Conservation (phyloP, 2,797 vertebrate species). For the Cynodonichthys magdalenae region DNA sequence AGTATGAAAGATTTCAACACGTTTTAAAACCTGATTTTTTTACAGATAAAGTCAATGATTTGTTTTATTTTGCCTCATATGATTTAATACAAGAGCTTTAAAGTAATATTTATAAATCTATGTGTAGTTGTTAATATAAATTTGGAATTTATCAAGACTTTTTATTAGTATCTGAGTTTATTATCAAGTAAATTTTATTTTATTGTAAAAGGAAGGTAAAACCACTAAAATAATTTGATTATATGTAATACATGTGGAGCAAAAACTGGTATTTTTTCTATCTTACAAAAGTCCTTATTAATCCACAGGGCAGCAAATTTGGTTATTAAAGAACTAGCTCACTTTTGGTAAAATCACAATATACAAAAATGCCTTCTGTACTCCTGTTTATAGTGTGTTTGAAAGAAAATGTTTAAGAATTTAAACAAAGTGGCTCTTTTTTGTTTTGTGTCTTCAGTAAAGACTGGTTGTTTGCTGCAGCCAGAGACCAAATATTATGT, state of each 20-base stretch:
- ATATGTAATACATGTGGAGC: too few species aligned
- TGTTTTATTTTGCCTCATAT: neutral
- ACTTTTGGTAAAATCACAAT: too few species aligned
- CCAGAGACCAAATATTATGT: neutral
- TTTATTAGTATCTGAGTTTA: neutral
- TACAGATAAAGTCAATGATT: neutral
- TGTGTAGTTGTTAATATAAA: too few species aligned
- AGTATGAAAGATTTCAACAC: conserved; percentile 30
- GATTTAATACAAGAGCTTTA: neutral
- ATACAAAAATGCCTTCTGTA: too few species aligned
- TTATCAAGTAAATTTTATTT: too few species aligned
- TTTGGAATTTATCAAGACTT: neutral
- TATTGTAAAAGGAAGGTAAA: too few species aligned
- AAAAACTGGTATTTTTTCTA: neutral
- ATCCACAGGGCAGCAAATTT: too few species aligned
- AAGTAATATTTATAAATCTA: too few species aligned
- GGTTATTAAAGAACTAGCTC: too few species aligned
- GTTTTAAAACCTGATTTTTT: neutral
- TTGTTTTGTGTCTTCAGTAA: neutral
- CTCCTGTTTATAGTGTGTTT: too few species aligned
- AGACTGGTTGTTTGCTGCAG: neutral
- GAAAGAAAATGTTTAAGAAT: too few species aligned
- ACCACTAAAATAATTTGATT: too few species aligned
- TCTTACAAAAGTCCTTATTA: neutral
- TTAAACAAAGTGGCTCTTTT: neutral